These are phyloP conservation scores for Meloe dianella DNA, from an alignment of 2,888 invertebrate species.

Conservation along the genomic window DNA sequence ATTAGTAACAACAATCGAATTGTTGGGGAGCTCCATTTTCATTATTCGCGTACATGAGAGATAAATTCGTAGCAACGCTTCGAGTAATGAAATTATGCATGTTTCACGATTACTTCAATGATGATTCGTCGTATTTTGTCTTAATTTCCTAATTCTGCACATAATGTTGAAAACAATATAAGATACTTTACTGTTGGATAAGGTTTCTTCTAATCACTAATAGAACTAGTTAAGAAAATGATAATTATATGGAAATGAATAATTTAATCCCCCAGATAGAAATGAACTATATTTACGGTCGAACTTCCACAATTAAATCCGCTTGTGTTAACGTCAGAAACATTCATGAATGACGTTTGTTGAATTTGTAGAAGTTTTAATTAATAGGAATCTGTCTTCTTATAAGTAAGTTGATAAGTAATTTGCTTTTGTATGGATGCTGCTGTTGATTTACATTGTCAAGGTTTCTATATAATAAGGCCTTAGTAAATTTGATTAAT, in stretches of 20 bases:
- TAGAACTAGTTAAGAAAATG: conserved; percentile 1
- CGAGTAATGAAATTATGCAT: too few relatives aligned
- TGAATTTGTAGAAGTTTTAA: conserved; percentile 12
- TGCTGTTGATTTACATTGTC: not conserved
- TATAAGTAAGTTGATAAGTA: conserved; percentile 8
- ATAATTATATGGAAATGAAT: not conserved
- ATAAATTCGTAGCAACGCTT: too few relatives aligned
- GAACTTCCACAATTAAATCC: conserved; percentile 23
- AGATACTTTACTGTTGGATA: not conserved
- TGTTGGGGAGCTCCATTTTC: too few relatives aligned
- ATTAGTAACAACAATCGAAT: too few relatives aligned
- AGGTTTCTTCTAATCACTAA: not conserved
- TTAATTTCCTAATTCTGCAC: too few relatives aligned
- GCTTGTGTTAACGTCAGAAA: conserved; percentile 11
- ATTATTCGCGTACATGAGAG: too few relatives aligned
- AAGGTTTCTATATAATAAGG: not conserved
- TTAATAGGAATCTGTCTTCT: conserved; percentile 7
- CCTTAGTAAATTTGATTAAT: not conserved
- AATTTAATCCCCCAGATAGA: not conserved
- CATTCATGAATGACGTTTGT: conserved; percentile 12
- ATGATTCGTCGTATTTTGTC: too few relatives aligned
- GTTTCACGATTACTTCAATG: too few relatives aligned
- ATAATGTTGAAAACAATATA: too few relatives aligned
- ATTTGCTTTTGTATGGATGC: not conserved
- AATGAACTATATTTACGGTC: conserved; percentile 12